Evolutionary conservation across 2,113 vertebrate species (phyloP), one percentile per base, ranked within the genome.

Genomic region (Formicarius rufipectus): DNA sequence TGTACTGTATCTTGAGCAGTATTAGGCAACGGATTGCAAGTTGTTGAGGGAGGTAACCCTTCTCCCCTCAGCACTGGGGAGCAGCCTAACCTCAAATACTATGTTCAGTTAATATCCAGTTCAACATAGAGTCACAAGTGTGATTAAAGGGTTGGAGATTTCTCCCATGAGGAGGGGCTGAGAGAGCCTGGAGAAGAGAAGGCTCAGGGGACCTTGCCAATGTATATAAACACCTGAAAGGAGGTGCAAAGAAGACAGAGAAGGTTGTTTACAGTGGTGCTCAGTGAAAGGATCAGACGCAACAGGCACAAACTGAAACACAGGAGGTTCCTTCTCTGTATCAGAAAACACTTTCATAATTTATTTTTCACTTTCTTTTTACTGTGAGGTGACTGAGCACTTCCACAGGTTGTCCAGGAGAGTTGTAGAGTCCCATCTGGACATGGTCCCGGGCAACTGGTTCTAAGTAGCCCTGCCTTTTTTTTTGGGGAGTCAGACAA

Each of bases 1-100:
- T 0, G 0, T 67, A 44, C 7, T 2, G 0, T 24, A 42, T 11
- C 35, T 42, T 30, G 23, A 44, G 44, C 25, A 64, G n/a, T 16
- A 5, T 35, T 40, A 63, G 33, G 28, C n/a, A 68, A 84, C 68
- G 31, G 19, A n/a, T 4, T 49, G 31, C 17, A n/a, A 72, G 44
- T 19, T 35, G 9, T 14, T 0, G 4, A 77, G 25, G 7, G 17
- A 81, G 30, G 14, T 13, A 27, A 39, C 56, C 40, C 37, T 52
- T 49, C 11, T 15, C 12, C 35, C 77, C 14, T 59, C 39, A 59
- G 49, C 33, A 37, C 20, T 22, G 16, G 9, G 25, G 12, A 73
- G 42, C 56, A 92, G 47, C 12, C 42, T 62, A 44, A 72, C 31
- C 9, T 76, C 16, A 52, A 68, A 31, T 11, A 50, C 7, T 39